A percentile compares a stretch with the other conserved stretches of the same genome.
phyloP scores from a whole-genome alignment of 1,140 invertebrate species.

The Halyomorpha halys region DNA sequence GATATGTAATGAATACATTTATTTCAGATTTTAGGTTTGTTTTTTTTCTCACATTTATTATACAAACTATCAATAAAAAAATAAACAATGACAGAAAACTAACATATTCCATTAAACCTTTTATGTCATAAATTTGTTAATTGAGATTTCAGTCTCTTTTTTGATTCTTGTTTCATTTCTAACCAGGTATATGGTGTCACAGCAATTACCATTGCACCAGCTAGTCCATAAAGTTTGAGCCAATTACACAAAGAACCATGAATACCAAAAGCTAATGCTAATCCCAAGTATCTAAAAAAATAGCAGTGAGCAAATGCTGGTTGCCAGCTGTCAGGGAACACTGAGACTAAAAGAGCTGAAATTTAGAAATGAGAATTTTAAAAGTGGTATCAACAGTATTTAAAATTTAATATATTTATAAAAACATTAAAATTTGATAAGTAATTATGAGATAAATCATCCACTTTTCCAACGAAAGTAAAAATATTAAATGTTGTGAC shows the following conservation, averaged over 20 bases:
- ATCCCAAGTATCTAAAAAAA: constrained; percentile 38
- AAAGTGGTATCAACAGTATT: no score
- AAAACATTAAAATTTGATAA: no score
- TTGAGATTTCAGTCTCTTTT: constrained; percentile 33
- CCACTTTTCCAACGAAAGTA: no score
- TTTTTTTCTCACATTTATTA: no score
- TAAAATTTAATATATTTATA: no score
- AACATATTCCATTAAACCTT: no score
- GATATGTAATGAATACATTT: no score
- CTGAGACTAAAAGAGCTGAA: constrained; percentile 38
- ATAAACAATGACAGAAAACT: no score
- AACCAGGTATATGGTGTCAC: constrained; percentile 37
- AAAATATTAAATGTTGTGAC: no score
- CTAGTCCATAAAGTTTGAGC: constrained; percentile 39
- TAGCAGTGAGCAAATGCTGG: constrained; percentile 38
- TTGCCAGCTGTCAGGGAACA: constrained; percentile 40
- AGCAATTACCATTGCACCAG: constrained; percentile 35
- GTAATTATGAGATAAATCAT: no score
- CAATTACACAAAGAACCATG: constrained; percentile 39
- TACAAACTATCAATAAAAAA: no score
- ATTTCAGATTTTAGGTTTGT: no score
- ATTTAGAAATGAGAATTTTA: constrained; percentile 23
- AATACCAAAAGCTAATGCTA: constrained; percentile 37
- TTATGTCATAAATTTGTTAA: constrained; percentile 23
- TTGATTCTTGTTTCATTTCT: constrained; percentile 34